Evolutionary conservation across 2,888 invertebrate genomes (phyloP).

Genomic region (Leucophora obtusa): DNA sequence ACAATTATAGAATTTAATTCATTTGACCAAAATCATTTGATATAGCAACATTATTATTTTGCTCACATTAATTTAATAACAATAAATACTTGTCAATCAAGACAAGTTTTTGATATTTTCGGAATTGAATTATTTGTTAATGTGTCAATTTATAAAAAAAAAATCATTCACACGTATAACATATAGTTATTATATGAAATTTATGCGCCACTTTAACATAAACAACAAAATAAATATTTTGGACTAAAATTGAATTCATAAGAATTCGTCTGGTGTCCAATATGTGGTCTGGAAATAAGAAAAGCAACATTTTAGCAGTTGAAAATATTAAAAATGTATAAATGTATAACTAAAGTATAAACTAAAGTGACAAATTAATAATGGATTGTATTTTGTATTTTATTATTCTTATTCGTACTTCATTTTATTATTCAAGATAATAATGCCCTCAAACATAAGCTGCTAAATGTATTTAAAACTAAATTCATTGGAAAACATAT

Average conservation of each 20-base stretch:
- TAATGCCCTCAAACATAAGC: not conserved
- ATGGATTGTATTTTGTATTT: conserved; percentile 4
- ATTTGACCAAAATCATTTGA: not conserved
- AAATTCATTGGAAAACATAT: not conserved
- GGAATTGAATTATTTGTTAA: conserved; percentile 35
- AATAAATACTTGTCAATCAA: conserved; percentile 21
- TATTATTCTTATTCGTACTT: not conserved
- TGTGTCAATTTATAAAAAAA: conserved; percentile 24
- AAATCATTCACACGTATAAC: conserved; percentile 5
- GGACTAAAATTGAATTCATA: conserved; percentile 21
- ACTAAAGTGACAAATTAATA: conserved; percentile 36
- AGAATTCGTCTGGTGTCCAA: conserved; percentile 21
- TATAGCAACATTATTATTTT: conserved; percentile 3
- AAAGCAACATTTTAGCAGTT: conserved; percentile 14
- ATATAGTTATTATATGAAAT: conserved; percentile 7
- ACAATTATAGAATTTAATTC: not conserved
- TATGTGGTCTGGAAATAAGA: not conserved
- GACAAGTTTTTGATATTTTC: conserved; percentile 8
- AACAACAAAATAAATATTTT: conserved; percentile 1
- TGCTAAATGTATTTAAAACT: not conserved
- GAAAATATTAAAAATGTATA: conserved; percentile 30
- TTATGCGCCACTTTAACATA: conserved; percentile 36
- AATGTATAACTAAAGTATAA: conserved; percentile 7
- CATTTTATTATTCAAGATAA: not conserved
- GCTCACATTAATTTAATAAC: conserved; percentile 26